Conservation (phyloP, 2,888 invertebrate genomes). For the Onthophagus sagittarius region DNA sequence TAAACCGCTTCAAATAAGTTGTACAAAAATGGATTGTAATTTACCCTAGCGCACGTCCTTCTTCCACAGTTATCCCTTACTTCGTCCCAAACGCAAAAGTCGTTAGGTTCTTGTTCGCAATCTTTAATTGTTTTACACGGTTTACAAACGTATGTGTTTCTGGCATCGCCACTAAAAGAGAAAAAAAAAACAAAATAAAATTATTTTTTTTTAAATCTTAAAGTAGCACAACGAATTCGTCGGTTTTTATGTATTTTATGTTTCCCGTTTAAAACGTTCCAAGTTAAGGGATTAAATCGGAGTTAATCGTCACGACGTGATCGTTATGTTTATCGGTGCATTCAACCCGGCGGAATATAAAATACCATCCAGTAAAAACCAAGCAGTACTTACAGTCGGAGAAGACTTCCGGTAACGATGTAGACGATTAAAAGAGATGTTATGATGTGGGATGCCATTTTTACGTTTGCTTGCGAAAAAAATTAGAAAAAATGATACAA, state of each 20-base stretch:
- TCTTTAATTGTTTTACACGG: conserved; percentile 35
- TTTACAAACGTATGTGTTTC: conserved; percentile 28
- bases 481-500: neutral
- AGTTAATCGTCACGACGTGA: neutral
- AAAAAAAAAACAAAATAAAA: neutral
- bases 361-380: too few species aligned
- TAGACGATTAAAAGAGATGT: neutral
- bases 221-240: too few species aligned
- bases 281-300: neutral
- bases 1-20: neutral
- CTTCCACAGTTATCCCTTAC: conserved; percentile 40
- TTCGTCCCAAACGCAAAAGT: conserved; percentile 44
- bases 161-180: conserved; percentile 28
- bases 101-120: conserved; percentile 39
- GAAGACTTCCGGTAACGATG: neutral
- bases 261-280: neutral
- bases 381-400: neutral
- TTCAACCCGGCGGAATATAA: neutral
- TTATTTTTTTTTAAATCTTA: too few species aligned
- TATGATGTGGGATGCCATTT: neutral
- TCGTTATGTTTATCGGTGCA: conserved; percentile 1
- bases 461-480: neutral
- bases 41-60: conserved; percentile 45
- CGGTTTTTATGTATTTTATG: neutral
- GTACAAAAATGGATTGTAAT: neutral